Base-by-base conservation (phyloP, 1,140 invertebrate species). In the Maniola jurtina region DNA sequence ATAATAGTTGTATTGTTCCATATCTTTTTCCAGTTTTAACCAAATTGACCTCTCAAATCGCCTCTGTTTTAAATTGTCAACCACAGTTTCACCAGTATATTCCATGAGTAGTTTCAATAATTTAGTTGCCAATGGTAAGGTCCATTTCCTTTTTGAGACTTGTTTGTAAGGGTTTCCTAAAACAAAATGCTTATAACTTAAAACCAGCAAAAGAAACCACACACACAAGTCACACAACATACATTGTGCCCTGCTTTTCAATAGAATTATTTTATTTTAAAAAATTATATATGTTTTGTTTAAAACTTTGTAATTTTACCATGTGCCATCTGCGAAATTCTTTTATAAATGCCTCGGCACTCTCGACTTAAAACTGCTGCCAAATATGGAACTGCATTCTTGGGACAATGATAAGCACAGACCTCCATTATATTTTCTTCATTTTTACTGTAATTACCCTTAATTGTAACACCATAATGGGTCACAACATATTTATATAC, bases 351-450 rank as follows among this genome's bases (percentile, higher is more conserved):
- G 33, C 81, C 83, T 70, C 86, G 77, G 10, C 78, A 77, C 64
- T 86, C 80, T 63, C 86, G 71, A 52, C 79, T 66, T n/a, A 88
- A 66, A 54, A 88, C 60, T 48, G 68, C 60, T 56, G 83, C 79
- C 45, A 82, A 73, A 66, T 72, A 70, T 54, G 68, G 73, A 6
- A 83, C 79, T 14, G 79, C 75, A 68, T 80, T 67, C 15, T 62
- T 68, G 16, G 81, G 77, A 34, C 72, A 64, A 55, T 86, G 76
- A 54, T 74, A 75, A 33, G 82, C 76, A 64, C 83, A 86, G 34
- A 84, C 75, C 55, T 81, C 59, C 74, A 88, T 84, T n/a, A 86
- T 66, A 72, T 83, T 87, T 62, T 83, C 75, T 71, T 87, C 84
- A 63, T 68, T 59, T 50, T 64, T 13, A 14, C 77, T 68, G 66